phyloP scores from a whole-genome alignment of 1,140 invertebrate species.

The Arion vulgaris region DNA sequence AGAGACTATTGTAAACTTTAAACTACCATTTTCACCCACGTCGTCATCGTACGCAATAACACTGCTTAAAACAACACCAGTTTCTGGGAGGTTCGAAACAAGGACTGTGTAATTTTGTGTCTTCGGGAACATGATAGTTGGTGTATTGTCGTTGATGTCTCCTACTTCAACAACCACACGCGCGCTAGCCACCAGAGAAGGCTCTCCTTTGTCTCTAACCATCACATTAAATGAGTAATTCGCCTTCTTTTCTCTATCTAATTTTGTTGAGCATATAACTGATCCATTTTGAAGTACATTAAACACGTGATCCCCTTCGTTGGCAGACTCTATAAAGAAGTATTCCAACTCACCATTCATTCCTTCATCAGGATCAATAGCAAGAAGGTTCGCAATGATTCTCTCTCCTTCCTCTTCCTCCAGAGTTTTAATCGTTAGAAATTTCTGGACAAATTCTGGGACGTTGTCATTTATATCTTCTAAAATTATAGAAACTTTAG shows the following conservation, averaged over 20 bases:
- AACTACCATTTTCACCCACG: conserved; percentile 84
- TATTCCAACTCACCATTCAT: conserved; percentile 79
- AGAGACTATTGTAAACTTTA: conserved; percentile 90
- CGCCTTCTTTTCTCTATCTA: conserved; percentile 87
- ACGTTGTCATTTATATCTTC: conserved; percentile 94
- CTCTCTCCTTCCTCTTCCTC: conserved; percentile 47
- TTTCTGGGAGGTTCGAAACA: conserved; percentile 85
- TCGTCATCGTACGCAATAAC: conserved; percentile 62
- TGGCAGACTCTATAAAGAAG: conserved; percentile 50
- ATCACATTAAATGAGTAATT: conserved; percentile 87
- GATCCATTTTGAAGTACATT: conserved; percentile 81
- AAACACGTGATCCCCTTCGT: conserved; percentile 51
- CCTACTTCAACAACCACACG: conserved; percentile 52
- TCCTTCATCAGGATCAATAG: conserved; percentile 89
- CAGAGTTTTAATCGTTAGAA: conserved; percentile 48
- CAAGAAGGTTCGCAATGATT: conserved; percentile 45
- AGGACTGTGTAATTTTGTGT: conserved; percentile 83
- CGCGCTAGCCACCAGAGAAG: conserved; percentile 45
- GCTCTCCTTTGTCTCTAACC: conserved; percentile 76
- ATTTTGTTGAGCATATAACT: conserved; percentile 90
- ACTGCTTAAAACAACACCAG: conserved; percentile 77
- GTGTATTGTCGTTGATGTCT: conserved; percentile 61
- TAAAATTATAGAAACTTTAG: conserved; percentile 90
- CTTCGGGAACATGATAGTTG: conserved; percentile 79
- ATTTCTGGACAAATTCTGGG: conserved; percentile 78